phyloP scores from a whole-genome alignment of 2,113 vertebrate species.

The Lophochroa leadbeateri region DNA sequence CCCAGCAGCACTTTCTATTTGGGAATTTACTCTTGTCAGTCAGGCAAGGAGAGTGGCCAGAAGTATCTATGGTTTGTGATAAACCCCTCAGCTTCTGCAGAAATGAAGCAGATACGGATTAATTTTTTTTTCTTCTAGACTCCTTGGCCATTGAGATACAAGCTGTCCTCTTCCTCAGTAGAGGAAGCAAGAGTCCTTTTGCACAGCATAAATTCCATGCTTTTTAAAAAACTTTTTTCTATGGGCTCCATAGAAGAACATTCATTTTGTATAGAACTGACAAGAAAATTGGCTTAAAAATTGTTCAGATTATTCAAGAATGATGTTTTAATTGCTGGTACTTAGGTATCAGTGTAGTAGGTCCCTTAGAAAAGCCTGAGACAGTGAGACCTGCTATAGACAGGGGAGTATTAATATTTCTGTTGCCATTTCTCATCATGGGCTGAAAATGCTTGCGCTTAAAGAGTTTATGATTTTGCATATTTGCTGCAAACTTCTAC shows the following conservation, averaged over 20 bases:
- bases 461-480: background rate
- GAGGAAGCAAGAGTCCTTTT: background rate
- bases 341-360: background rate
- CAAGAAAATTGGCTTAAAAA: conserved; percentile 42
- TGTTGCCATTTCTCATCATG: background rate
- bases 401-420: background rate
- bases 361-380: background rate
- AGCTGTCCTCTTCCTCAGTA: background rate
- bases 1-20: background rate
- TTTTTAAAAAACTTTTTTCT: background rate
- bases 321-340: background rate
- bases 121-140: background rate
- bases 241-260: background rate
- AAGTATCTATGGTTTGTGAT: background rate
- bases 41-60: background rate
- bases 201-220: background rate
- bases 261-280: background rate
- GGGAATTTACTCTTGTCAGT: background rate
- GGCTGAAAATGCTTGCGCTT: background rate
- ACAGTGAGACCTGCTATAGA: background rate
- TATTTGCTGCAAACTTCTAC: background rate
- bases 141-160: background rate
- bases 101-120: background rate
- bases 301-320: background rate
- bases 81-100: background rate